These are phyloP conservation scores for Plemyria rubiginata DNA, from an alignment of 2,888 invertebrate genomes.

Conservation along the genomic window DNA sequence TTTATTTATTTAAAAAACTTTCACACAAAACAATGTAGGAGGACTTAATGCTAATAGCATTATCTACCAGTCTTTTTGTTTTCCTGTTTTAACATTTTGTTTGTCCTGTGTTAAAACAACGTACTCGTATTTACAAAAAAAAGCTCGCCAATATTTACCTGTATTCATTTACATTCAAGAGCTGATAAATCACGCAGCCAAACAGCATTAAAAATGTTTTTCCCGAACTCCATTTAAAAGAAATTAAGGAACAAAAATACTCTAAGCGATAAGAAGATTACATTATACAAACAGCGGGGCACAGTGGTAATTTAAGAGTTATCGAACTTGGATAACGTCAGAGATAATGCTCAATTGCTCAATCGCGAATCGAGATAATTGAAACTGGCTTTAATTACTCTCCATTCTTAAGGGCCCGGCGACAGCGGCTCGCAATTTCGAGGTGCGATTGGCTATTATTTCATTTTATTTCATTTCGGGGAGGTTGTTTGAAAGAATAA, in stretches of 20 bases:
- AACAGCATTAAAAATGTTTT: background rate
- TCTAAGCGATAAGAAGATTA: slow-evolving; percentile 16
- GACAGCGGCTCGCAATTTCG: too few species aligned
- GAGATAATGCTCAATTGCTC: slow-evolving; percentile 36
- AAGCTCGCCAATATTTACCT: too few species aligned
- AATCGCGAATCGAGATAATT: slow-evolving; percentile 37
- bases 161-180: background rate
- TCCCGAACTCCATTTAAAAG: slow-evolving; percentile 3
- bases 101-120: too few species aligned
- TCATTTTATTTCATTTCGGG: too few species aligned
- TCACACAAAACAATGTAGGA: too few species aligned
- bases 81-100: too few species aligned
- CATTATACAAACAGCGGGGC: slow-evolving; percentile 17
- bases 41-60: too few species aligned
- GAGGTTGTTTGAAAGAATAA: too few species aligned
- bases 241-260: slow-evolving; percentile 9
- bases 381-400: slow-evolving; percentile 36
- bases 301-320: slow-evolving; percentile 33
- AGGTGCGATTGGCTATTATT: too few species aligned
- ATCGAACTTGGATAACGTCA: slow-evolving; percentile 32
- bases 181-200: slow-evolving; percentile 12
- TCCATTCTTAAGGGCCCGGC: slow-evolving; percentile 11
- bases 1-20: too few species aligned
- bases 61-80: too few species aligned
- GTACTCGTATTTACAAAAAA: too few species aligned